A percentile compares a stretch with the other conserved stretches of the same genome.
Conservation (phyloP, 2,113 vertebrate genomes). For the Antennarius striatus region DNA sequence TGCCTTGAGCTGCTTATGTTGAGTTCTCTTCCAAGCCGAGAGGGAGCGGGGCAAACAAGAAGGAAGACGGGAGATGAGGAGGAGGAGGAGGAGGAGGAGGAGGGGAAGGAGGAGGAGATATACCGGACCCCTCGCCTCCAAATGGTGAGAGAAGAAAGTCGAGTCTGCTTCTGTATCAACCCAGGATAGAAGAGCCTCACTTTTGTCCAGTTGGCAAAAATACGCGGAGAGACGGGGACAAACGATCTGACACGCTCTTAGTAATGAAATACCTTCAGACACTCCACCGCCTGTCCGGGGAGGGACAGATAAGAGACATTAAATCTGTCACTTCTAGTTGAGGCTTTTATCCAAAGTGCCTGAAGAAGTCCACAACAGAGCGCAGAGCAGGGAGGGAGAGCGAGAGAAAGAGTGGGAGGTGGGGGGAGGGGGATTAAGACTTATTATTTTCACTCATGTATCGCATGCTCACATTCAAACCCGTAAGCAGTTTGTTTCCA, state of each 20-base stretch:
- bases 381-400: constrained; percentile 19
- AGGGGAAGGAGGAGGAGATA: not conserved
- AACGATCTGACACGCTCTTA: constrained; percentile 6
- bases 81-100: not conserved
- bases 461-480: constrained; percentile 18
- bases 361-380: constrained; percentile 50
- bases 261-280: constrained; percentile 25
- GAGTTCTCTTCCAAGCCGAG: constrained; percentile 22
- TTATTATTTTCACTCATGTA: not conserved
- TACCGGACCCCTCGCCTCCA: not conserved
- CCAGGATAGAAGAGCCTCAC: not conserved
- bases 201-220: constrained; percentile 28
- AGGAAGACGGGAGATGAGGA: too few species aligned
- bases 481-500: not conserved
- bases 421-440: not conserved
- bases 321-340: constrained; percentile 43
- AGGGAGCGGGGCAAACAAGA: not conserved
- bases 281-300: constrained; percentile 42
- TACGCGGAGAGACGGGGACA: not conserved
- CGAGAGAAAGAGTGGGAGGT: constrained; percentile 3
- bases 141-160: not conserved
- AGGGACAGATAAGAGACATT: constrained; percentile 35
- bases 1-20: not conserved
- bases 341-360: constrained; percentile 58
- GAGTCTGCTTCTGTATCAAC: too few species aligned